Base-by-base conservation (phyloP, 37 sponge, comb jelly and placozoan species). In the Cliona cf. orientalis region DNA sequence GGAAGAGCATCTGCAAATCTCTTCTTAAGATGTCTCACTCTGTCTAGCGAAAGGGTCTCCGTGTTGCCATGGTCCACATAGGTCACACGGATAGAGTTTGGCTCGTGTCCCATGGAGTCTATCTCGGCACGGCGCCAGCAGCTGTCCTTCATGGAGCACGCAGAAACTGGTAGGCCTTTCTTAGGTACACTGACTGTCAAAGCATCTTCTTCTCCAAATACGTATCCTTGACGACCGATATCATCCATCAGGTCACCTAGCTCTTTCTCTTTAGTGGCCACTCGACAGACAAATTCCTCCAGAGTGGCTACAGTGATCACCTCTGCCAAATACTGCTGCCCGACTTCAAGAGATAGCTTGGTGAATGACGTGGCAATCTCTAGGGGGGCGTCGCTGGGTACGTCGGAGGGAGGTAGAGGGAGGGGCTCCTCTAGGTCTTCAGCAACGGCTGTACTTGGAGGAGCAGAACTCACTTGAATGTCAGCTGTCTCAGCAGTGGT, bases 51-150 rank as follows among this genome's bases (percentile, higher is more conserved):
- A 44, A 87, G 62, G 5, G 32, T 39, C 37, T 91, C 92, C 2
- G 38, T 65, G 60, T 69, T 82, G 2, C 92, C 92, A 31, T 77
- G 72, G 42, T 91, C 92, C 25, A 91, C 74, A 56, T 69, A 87
- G 29, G 3, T 32, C 14, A 91, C 80, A 17, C 66, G 58, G 42
- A 71, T 73, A n/a, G 39, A 42, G 23, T 49, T 41, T 3, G 56
- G 75, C 38, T 5, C 29, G 1, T 9, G 31, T 29, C 45, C 61
- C 37, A 63, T 31, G 39, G 53, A 42, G 1, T 17, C 25, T 14
- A 85, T 39, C 41, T 70, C 62, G 0, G 59, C 86, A 44, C 86
- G 42, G 26, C 45, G 58, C 86, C 86, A 85, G 36, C 21, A 35
- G 31, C 71, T 39, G 26, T 76, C 78, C 33, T 69, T 63, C 1